A percentile compares a stretch with the other conserved stretches of the same genome.
phyloP scores from a whole-genome alignment of 2,113 vertebrate species.

The Pelusios castaneus region DNA sequence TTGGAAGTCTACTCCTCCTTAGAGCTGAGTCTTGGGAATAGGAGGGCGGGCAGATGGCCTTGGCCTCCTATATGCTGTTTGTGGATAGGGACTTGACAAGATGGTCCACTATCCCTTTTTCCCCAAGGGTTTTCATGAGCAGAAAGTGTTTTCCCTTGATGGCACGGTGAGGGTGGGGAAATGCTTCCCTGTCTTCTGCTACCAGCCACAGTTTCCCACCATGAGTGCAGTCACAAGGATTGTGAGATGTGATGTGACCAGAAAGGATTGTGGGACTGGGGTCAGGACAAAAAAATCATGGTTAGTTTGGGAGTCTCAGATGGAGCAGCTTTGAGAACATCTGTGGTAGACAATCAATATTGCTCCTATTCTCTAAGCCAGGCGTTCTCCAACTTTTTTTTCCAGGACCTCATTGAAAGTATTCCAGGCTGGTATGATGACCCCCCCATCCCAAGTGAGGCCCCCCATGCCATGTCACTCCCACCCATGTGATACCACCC shows the following conservation, averaged over 20 bases:
- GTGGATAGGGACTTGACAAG: neutral
- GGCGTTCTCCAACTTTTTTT: no score
- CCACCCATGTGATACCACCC: no score
- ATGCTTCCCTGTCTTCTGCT: neutral
- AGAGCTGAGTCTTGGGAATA: neutral
- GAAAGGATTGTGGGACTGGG: neutral
- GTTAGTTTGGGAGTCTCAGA: neutral
- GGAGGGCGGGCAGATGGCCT: rapidly evolving
- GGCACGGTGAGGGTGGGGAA: neutral
- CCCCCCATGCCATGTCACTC: no score
- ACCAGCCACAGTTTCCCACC: neutral
- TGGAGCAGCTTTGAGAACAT: neutral
- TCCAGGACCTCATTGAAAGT: no score
- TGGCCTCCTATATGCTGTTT: neutral
- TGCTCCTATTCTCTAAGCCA: neutral
- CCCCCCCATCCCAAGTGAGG: no score
- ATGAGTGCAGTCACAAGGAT: neutral
- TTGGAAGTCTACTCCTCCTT: neutral
- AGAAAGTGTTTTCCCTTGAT: neutral
- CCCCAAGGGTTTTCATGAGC: neutral
- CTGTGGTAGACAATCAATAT: neutral
- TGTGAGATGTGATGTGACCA: neutral
- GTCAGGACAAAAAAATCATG: neutral
- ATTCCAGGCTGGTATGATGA: no score
- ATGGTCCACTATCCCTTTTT: rapidly evolving